Percentiles rank a stretch among this genome's conserved stretches.
Conservation (phyloP, 1,140 invertebrate genomes). For the Halesus radiatus region DNA sequence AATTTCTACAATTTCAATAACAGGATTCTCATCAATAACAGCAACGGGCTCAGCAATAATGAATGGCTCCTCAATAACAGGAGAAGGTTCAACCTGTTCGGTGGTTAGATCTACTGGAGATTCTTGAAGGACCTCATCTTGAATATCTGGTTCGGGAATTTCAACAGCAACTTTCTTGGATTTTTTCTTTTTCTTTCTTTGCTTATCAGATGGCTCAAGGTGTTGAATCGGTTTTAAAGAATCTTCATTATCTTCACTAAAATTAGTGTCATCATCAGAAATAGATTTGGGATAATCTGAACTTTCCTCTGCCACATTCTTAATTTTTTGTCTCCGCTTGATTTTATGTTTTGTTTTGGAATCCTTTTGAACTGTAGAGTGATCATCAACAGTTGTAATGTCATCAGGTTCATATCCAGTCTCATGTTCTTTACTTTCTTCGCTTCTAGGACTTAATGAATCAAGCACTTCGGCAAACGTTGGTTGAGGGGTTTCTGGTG, state of each 20-base stretch:
- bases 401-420: conserved; percentile 73
- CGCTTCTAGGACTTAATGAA: conserved; percentile 64
- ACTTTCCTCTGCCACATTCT: conserved; percentile 62
- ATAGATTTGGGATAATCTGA: conserved; percentile 63
- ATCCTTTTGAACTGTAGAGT: conserved; percentile 60
- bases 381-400: conserved; percentile 72
- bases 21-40: conserved; percentile 53
- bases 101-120: not conserved
- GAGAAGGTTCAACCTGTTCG: not conserved
- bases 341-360: conserved; percentile 66
- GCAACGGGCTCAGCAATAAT: conserved; percentile 58
- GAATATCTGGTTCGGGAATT: conserved; percentile 59
- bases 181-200: conserved; percentile 55
- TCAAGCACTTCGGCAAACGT: conserved; percentile 68
- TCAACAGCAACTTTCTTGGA: conserved; percentile 61
- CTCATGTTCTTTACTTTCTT: conserved; percentile 63
- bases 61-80: conserved; percentile 53
- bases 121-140: not conserved
- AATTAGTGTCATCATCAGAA: conserved; percentile 60
- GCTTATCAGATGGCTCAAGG: conserved; percentile 50
- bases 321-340: conserved; percentile 71
- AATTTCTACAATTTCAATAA: not conserved
- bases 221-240: not conserved
- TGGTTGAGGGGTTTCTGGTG: conserved; percentile 69
- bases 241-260: conserved; percentile 60